A percentile compares a stretch with the other conserved stretches of the same genome.
Conservation (phyloP, 2,113 vertebrate genomes). For the Pithys albifrons region DNA sequence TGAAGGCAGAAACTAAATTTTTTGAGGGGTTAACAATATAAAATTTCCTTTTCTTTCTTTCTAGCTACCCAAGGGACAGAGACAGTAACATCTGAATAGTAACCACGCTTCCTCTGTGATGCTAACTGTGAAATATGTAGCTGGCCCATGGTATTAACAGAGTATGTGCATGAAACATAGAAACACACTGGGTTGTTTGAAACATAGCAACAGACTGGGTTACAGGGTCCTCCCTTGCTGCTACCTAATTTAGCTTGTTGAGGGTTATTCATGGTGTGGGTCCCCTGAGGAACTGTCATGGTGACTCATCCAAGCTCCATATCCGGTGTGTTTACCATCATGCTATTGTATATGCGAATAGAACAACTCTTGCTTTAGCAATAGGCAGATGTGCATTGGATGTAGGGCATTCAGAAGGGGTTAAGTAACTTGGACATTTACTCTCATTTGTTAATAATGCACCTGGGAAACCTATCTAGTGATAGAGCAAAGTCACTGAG, state of each 20-base stretch:
- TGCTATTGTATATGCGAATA: neutral
- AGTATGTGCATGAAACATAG: conserved; percentile 7
- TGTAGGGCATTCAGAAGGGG: neutral
- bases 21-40: neutral
- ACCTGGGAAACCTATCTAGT: neutral
- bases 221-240: neutral
- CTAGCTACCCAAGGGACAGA: neutral
- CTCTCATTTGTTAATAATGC: neutral
- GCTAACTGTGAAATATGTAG: conserved; percentile 54
- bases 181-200: conserved; percentile 43
- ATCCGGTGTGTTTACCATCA: neutral
- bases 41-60: conserved; percentile 3
- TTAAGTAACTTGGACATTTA: neutral
- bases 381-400: neutral
- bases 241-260: conserved; percentile 22
- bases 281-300: neutral
- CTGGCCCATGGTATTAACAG: neutral
- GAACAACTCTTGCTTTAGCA: neutral
- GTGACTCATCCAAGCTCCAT: neutral
- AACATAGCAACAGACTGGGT: conserved; percentile 47
- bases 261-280: conserved; percentile 9
- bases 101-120: conserved; percentile 32
- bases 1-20: neutral
- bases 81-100: conserved; percentile 28
- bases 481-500: neutral